phyloP scores from a whole-genome alignment of 2,888 invertebrate genomes.

The Lasioglossum vierecki region DNA sequence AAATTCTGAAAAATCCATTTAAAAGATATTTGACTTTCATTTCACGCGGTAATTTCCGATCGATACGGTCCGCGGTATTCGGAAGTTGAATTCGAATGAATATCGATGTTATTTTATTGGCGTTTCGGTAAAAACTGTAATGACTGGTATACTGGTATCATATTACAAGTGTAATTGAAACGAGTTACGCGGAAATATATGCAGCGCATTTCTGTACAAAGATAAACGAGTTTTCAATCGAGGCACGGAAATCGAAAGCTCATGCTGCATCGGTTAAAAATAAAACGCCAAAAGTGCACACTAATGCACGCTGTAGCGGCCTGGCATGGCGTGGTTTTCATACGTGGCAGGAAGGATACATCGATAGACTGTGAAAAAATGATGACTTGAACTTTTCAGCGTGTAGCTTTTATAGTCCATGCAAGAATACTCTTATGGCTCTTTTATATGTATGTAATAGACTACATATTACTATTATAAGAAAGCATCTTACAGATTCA shows the following conservation, averaged over 20 bases:
- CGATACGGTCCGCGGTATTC: not conserved
- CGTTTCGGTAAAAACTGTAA: not conserved
- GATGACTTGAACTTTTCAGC: slow-evolving; percentile 41
- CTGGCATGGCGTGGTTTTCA: slow-evolving; percentile 22
- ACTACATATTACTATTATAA: not conserved
- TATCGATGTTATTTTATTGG: not conserved
- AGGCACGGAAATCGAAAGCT: slow-evolving; percentile 44
- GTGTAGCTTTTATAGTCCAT: not conserved
- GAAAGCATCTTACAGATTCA: slow-evolving; percentile 6
- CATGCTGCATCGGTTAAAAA: slow-evolving; percentile 34
- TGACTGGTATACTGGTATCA: slow-evolving; percentile 11
- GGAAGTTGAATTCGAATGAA: slow-evolving; percentile 10
- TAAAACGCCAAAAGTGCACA: slow-evolving; percentile 35
- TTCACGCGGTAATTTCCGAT: not conserved
- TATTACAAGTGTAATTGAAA: slow-evolving; percentile 27
- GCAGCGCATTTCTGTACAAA: slow-evolving; percentile 24
- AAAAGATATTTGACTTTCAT: not conserved
- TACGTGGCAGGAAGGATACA: slow-evolving; percentile 19
- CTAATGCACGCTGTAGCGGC: slow-evolving; percentile 28
- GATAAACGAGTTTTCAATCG: slow-evolving; percentile 57
- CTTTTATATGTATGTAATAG: not conserved
- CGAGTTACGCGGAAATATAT: slow-evolving; percentile 29
- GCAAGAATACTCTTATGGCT: slow-evolving; percentile 1
- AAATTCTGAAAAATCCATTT: not conserved
- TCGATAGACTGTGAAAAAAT: slow-evolving; percentile 45